Evolutionary conservation across 2,797 vertebrate species (phyloP), one percentile per base, ranked within the genome.

Genomic region (Siniperca obscura): DNA sequence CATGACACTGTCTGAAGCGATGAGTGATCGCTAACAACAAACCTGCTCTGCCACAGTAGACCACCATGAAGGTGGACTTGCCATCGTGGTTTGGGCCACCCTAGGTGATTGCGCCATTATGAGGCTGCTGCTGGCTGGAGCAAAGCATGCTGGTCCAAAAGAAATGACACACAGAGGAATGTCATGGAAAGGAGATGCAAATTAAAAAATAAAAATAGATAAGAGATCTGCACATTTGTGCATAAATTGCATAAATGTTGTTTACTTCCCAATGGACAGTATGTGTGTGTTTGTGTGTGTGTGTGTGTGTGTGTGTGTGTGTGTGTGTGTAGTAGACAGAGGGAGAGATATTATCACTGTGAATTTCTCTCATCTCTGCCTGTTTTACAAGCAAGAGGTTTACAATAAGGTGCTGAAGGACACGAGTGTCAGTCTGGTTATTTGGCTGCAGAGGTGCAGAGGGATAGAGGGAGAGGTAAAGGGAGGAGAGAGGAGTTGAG

Each of bases 21-120:
- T 78, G 78, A 88, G 70, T 57, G 76, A 87, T 66, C 52, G 66
- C 36, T 19, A 66, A 80, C 82, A 83, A 78, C 64, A 86, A 80
- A 78, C 76, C 66, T 81, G 78, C 84, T 74, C 50, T 64, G 86
- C 86, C 84, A 81, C 76, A 61, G 72, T 7, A 4, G 90, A 84
- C 89, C 86, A 89, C 87, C 89, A 83, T 85, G 80, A 55, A 86
- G 78, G 61, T 78, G 77, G 72, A 25, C 36, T 38, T 40, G 70
- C 36, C 70, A 70, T 44, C 8, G 0, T n/a, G 68, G 73, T 90
- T 79, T 14, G 74, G 78, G 36, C 68, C 83, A 79, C 78, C 81
- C 71, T 64, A 48, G 21, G 71, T 68, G 70, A 85, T 68, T 0
- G 0, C 1, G 19, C 61, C 62, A 27, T 0, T 40, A 60, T 48